These are phyloP conservation scores for Pygmarrhopalites habei DNA, from an alignment of 1,140 invertebrate species.

Conservation along the genomic window DNA sequence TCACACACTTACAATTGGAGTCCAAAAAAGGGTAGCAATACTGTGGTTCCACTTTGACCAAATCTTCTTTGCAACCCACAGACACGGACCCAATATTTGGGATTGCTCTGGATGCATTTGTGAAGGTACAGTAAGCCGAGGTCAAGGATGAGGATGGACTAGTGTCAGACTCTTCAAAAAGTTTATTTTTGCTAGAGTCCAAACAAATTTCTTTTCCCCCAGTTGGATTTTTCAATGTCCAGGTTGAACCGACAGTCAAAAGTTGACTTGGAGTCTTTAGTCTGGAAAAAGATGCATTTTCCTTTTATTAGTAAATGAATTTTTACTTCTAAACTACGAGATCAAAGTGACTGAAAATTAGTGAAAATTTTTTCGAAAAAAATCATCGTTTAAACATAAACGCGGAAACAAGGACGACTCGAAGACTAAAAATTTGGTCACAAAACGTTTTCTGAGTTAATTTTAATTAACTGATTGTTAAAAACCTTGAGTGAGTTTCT, in stretches of 20 bases:
- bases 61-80: constrained; percentile 7
- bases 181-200: constrained; percentile 3
- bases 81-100: not conserved
- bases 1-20: constrained; percentile 12
- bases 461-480: too few relatives aligned
- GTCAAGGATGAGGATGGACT: not conserved
- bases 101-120: not conserved
- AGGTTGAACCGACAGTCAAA: constrained; percentile 1
- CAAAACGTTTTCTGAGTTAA: too few relatives aligned
- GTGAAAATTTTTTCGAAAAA: too few relatives aligned
- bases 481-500: constrained; percentile 7
- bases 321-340: too few relatives aligned
- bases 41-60: constrained; percentile 6
- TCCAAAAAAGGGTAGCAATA: constrained; percentile 14
- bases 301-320: too few relatives aligned
- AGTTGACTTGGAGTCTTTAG: not conserved
- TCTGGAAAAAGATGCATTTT: too few relatives aligned
- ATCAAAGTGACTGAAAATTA: too few relatives aligned
- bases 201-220: constrained; percentile 7
- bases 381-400: too few relatives aligned
- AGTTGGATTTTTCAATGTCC: constrained; percentile 5
- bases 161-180: not conserved
- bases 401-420: too few relatives aligned
- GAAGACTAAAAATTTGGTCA: too few relatives aligned
- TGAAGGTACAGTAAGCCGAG: constrained; percentile 4